A percentile compares a stretch with the other conserved stretches of the same genome.
phyloP scores from a whole-genome alignment of 64 coral and sea anemone species.

The Pachyseris speciosa region DNA sequence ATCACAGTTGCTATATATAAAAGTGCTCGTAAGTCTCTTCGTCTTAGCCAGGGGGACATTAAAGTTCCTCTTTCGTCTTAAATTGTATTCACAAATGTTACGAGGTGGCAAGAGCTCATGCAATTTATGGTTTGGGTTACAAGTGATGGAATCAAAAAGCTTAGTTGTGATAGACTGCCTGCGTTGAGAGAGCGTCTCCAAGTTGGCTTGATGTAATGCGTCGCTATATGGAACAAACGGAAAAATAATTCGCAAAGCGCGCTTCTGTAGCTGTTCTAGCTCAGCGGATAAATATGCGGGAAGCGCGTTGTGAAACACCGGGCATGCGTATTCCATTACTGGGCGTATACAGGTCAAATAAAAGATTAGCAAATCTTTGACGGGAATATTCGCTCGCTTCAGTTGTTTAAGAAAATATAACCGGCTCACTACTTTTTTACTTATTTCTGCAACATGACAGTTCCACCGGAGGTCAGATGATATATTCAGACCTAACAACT shows the following conservation, averaged over 20 bases:
- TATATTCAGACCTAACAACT: slow-evolving; percentile 33
- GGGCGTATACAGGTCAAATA: slow-evolving; percentile 44
- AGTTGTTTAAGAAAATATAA: slow-evolving; percentile 51
- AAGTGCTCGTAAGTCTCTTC: no score
- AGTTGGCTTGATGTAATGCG: background rate
- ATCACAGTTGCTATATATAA: no score
- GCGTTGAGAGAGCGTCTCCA: background rate
- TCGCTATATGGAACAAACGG: background rate
- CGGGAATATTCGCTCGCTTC: slow-evolving; percentile 38
- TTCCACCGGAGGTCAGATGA: slow-evolving; percentile 37
- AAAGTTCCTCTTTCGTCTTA: no score
- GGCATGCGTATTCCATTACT: slow-evolving; percentile 53
- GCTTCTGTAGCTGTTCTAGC: background rate
- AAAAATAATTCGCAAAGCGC: background rate
- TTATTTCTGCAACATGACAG: slow-evolving; percentile 59
- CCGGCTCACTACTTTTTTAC: slow-evolving; percentile 30
- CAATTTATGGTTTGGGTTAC: no score
- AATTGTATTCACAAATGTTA: no score
- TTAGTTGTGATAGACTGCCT: slow-evolving; percentile 6
- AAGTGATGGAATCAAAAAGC: no score
- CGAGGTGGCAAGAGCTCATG: no score
- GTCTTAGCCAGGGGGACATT: no score
- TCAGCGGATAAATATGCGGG: slow-evolving; percentile 34
- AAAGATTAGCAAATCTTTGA: slow-evolving; percentile 44
- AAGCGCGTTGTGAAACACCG: slow-evolving; percentile 38